Evolutionary conservation across 2,888 invertebrate genomes (phyloP).

Genomic region (Tromatobia lineatoria): DNA sequence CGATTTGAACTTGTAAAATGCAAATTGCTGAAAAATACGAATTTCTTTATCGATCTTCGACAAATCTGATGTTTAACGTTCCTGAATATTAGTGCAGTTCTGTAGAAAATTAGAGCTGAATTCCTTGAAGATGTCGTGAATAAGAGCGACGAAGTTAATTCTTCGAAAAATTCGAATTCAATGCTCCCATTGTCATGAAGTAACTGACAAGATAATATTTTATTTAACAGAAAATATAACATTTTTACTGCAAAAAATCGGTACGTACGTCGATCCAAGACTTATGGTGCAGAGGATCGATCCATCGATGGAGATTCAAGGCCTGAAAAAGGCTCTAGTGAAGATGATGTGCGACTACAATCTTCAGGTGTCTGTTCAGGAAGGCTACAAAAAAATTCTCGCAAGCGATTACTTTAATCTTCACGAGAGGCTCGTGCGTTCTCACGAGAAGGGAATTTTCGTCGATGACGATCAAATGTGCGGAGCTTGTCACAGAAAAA

Average conservation of each 20-base stretch:
- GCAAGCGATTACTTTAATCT: constrained; percentile 95
- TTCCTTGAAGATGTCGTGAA: too few species aligned
- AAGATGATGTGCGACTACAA: constrained; percentile 98
- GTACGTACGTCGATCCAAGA: constrained; percentile 96
- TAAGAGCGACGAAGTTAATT: too few species aligned
- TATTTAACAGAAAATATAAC: constrained; percentile 88
- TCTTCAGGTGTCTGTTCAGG: constrained; percentile 95
- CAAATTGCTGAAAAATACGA: too few species aligned
- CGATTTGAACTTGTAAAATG: too few species aligned
- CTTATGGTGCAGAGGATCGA: constrained; percentile 94
- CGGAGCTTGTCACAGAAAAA: constrained; percentile 91
- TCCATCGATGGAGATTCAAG: constrained; percentile 94
- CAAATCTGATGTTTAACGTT: too few species aligned
- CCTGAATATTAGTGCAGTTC: too few species aligned
- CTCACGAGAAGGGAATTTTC: constrained; percentile 92
- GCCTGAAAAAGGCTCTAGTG: constrained; percentile 95
- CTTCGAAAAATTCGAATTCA: too few species aligned
- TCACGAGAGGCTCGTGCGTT: constrained; percentile 92
- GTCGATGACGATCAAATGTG: constrained; percentile 91
- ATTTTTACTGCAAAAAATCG: constrained; percentile 90
- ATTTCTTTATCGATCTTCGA: too few species aligned
- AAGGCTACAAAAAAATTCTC: constrained; percentile 96
- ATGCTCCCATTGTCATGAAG: too few species aligned
- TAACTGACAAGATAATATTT: constrained; percentile 1
- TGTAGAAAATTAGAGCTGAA: too few species aligned